Base-by-base conservation (phyloP, 1,140 invertebrate species). In the Drosophila simulans region DNA sequence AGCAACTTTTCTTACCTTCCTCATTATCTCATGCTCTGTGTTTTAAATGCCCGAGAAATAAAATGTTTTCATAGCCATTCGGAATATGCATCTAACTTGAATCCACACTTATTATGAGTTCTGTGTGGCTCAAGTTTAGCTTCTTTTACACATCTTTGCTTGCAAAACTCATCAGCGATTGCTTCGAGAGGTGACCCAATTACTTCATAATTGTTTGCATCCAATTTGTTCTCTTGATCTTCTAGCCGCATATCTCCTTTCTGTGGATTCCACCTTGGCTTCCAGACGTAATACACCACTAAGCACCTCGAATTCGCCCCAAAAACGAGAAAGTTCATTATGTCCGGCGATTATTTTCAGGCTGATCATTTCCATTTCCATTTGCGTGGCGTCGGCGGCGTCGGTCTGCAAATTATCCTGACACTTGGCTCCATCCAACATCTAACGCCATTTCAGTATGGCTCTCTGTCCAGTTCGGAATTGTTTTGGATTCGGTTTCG, bases 311-410 rank as follows among this genome's bases (percentile, higher is more conserved):
- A 73, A 66, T 77, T 70, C 60, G 51, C 79, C 80, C 80, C 79
- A 80, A 89, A 74, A 83, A 77, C 84, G 84, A 89, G 84, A 88
- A 88, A 88, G 84, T 88, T 89, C 72, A 80, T 89, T 83, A 77
- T 77, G 80, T 71, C 72, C 71, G 57, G 20, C 71, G 70, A 82
- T 78, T 62, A 69, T 81, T 68, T 86, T 58, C 59, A 74, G 68
- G 58, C 55, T 49, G 68, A 77, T 77, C 73, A 80, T 81, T 80
- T 81, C 69, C 74, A 71, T 80, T 80, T 81, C 45, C 76, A 88
- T 88, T 81, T 85, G 78, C 82, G 82, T 85, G 82, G 82, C 60
- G 82, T 83, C 68, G 63, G 68, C 51, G 64, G 27, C 45, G 54
- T 55, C 49, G 62, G 56, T 54, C 40, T 53, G 54, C 51, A 88